Evolutionary conservation across 2,888 invertebrate species (phyloP), one percentile per base, ranked within the genome.

Genomic region (Callyntrura guangdongensis): DNA sequence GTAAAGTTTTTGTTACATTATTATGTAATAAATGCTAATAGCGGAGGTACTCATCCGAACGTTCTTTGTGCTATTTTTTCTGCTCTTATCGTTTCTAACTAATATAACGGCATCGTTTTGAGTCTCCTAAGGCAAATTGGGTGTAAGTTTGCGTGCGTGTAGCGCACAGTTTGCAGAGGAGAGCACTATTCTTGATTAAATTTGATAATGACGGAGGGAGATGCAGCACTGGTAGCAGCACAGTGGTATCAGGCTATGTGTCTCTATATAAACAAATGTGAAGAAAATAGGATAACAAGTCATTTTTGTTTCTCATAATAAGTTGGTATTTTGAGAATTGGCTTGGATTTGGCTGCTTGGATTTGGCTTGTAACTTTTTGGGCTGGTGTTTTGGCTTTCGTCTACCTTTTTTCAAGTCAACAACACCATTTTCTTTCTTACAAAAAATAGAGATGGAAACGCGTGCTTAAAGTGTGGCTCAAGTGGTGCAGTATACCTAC

Each of bases 131-230:
- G 69, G n/a, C 64, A 22, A 14, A 22, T 9, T 64, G 22, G 64
- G n/a, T 22, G 25, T 22, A 25, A 36, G 36, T 6, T 53, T 53
- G 12, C 8, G 12, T n/a, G 12, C n/a, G 53, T 53, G 53, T 9
- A 61, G 61, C 20, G 53, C 11, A 9, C 12, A 5, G 53, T 53
- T 53, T 14, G 8, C 53, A 53, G 2, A 9, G 53, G 53, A 53
- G n/a, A 45, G 14, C 69, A 84, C 5, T 84, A 53, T 84, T 84
- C 69, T 84, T 84, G 84, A 84, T 84, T 84, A 69, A 84, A 61
- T 69, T 69, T 69, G 25, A 84, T 84, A 84, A 69, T 84, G 84
- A 84, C 67, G 84, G n/a, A 67, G 20, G 5, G 11, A 69, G 14
- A 36, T 6, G 69, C 36, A 36, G 69, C 17, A 3, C 14, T 11